A percentile compares a stretch with the other conserved stretches of the same genome.
Evolutionary conservation across 2,888 invertebrate species (phyloP).

Genomic region (Acrocyrtus sp.): DNA sequence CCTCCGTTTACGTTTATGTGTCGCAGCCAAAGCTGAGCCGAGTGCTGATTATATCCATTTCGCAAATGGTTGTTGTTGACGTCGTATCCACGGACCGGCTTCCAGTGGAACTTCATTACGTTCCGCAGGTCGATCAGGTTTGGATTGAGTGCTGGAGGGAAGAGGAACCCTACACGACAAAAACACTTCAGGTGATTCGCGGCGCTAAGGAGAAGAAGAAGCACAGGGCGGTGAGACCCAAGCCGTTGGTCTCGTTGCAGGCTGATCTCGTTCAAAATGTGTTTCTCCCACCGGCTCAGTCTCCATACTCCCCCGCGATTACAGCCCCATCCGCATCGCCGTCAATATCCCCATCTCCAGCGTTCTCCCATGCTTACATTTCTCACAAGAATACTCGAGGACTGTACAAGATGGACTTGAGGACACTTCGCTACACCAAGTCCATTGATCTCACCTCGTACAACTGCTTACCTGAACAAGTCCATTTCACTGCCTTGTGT

Average conservation of each 20-base stretch:
- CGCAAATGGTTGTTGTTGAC: constrained; percentile 78
- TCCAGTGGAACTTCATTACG: constrained; percentile 77
- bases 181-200: constrained; percentile 78
- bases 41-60: constrained; percentile 77
- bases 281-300: constrained; percentile 72
- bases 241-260: constrained; percentile 80
- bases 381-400: constrained; percentile 78
- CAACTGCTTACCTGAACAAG: constrained; percentile 77
- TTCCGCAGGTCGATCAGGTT: constrained; percentile 77
- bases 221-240: constrained; percentile 78
- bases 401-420: constrained; percentile 78
- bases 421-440: constrained; percentile 76
- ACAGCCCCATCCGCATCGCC: constrained; percentile 65
- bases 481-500: constrained; percentile 79
- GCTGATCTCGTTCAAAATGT: constrained; percentile 74
- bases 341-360: constrained; percentile 65
- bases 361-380: constrained; percentile 79
- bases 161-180: constrained; percentile 71
- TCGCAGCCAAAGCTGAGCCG: constrained; percentile 77
- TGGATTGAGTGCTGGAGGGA: constrained; percentile 79
- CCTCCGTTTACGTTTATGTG: constrained; percentile 77
- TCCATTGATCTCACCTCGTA: constrained; percentile 78
- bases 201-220: constrained; percentile 79
- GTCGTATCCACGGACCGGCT: constrained; percentile 77
- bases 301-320: constrained; percentile 54